A percentile compares a stretch with the other conserved stretches of the same genome.
These are phyloP conservation scores for Periphyllus acericola DNA, from an alignment of 2,888 invertebrate species.

Conservation along the genomic window DNA sequence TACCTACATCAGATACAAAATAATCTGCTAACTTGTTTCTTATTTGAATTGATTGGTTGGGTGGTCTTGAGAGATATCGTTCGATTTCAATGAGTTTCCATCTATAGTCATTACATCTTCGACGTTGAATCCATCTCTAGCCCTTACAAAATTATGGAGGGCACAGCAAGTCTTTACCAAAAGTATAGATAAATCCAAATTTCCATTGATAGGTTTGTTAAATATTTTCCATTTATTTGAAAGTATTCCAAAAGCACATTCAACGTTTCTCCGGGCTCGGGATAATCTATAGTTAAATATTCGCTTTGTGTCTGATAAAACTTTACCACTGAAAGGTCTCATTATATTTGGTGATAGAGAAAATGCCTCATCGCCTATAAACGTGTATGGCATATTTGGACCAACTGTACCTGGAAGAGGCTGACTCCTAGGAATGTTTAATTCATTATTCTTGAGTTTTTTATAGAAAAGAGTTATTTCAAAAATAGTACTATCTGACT, in stretches of 20 bases:
- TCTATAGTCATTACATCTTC: constrained; percentile 39
- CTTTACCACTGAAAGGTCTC: constrained; percentile 37
- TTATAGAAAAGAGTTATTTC: constrained; percentile 38
- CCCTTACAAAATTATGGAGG: constrained; percentile 33
- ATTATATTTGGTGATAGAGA: constrained; percentile 41
- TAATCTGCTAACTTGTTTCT: too few relatives aligned
- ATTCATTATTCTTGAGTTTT: constrained; percentile 31
- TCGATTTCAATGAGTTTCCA: constrained; percentile 21
- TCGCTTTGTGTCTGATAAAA: constrained; percentile 16
- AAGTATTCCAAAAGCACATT: constrained; percentile 37
- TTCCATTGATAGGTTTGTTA: constrained; percentile 39
- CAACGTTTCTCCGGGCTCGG: constrained; percentile 24
- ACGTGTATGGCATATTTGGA: constrained; percentile 22
- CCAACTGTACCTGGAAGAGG: constrained; percentile 19
- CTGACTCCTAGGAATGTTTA: constrained; percentile 6
- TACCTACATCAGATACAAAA: constrained; percentile 36
- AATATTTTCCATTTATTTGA: constrained; percentile 30
- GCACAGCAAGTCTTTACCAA: constrained; percentile 26
- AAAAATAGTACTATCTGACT: constrained; percentile 32
- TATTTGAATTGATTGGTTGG: constrained; percentile 44
- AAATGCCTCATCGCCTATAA: constrained; percentile 29
- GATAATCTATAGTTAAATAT: constrained; percentile 31
- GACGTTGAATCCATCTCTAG: constrained; percentile 34
- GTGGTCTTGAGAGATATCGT: constrained; percentile 7
- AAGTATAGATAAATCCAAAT: constrained; percentile 43